Conservation (phyloP, 2,113 vertebrate species). For the Melanotaenia duboulayi region DNA sequence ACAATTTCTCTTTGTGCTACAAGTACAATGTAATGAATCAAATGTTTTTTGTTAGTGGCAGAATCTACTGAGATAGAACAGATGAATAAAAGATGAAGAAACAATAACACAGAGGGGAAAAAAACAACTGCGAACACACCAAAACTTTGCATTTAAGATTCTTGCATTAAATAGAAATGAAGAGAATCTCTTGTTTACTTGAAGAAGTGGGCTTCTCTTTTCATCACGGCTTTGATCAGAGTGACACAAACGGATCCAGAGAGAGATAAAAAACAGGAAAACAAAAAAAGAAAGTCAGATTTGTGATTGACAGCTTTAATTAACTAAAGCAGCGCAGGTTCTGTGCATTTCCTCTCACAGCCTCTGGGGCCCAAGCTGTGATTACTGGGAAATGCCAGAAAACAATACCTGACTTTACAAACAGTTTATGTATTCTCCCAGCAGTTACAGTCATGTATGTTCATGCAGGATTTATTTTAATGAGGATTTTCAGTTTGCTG, state of each 20-base stretch:
- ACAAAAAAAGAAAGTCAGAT: constrained; percentile 36
- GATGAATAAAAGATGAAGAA: constrained; percentile 68
- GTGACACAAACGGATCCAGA: constrained; percentile 72
- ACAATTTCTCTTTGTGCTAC: constrained; percentile 42
- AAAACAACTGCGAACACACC: constrained; percentile 42
- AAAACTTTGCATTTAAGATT: constrained; percentile 71
- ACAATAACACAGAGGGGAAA: constrained; percentile 1
- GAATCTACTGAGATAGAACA: constrained; percentile 52
- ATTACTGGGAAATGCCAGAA: constrained; percentile 68
- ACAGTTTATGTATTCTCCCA: constrained; percentile 73
- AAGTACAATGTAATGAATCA: constrained; percentile 48
- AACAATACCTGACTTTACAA: constrained; percentile 68
- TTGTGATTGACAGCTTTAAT: constrained; percentile 82
- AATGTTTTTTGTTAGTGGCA: constrained; percentile 43
- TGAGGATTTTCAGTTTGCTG: constrained; percentile 45
- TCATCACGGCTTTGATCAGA: constrained; percentile 77
- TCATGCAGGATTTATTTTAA: constrained; percentile 47
- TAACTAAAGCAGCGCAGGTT: constrained; percentile 68
- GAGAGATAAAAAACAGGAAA: constrained; percentile 62
- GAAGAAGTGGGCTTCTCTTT: constrained; percentile 59
- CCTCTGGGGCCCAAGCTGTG: constrained; percentile 65
- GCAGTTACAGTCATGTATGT: constrained; percentile 61
- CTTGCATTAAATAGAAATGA: constrained; percentile 71
- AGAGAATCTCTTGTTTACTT: constrained; percentile 70
- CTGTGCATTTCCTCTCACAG: constrained; percentile 67